Evolutionary conservation across 2,797 vertebrate genomes (phyloP).

Genomic region (Acestrorhynchus altus): DNA sequence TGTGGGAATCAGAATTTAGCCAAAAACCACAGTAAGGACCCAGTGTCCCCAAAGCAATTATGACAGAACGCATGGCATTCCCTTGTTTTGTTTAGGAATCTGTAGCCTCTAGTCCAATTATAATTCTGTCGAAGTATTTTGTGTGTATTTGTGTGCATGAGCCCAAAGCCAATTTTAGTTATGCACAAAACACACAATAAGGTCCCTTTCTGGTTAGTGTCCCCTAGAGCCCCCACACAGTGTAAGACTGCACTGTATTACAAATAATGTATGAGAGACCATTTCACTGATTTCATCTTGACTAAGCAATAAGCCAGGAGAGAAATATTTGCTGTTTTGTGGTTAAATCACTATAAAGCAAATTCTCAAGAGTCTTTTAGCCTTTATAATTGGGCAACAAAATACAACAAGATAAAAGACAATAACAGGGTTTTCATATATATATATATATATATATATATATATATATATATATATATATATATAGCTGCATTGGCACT

Average conservation of each 20-base stretch:
- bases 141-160: not conserved
- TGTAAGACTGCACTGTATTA: not conserved
- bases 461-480: too few relatives aligned
- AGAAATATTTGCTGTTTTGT: too few relatives aligned
- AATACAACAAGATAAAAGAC: too few relatives aligned
- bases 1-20: not conserved
- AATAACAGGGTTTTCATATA: too few relatives aligned
- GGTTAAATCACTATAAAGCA: too few relatives aligned
- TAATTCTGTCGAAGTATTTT: not conserved
- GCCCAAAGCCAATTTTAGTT: not conserved
- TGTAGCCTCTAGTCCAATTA: conserved; percentile 2
- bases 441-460: too few relatives aligned
- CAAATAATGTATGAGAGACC: not conserved
- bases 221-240: not conserved
- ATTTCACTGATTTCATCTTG: too few relatives aligned
- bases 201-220: not conserved
- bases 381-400: too few relatives aligned
- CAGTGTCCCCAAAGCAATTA: conserved; percentile 33
- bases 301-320: too few relatives aligned
- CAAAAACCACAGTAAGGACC: not conserved
- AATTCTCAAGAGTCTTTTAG: too few relatives aligned
- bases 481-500: too few relatives aligned
- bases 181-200: not conserved
- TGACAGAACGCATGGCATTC: not conserved
- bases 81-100: not conserved